A percentile compares a stretch with the other conserved stretches of the same genome.
Conservation (phyloP, 1,140 invertebrate species). For the Berghia stephanieae region DNA sequence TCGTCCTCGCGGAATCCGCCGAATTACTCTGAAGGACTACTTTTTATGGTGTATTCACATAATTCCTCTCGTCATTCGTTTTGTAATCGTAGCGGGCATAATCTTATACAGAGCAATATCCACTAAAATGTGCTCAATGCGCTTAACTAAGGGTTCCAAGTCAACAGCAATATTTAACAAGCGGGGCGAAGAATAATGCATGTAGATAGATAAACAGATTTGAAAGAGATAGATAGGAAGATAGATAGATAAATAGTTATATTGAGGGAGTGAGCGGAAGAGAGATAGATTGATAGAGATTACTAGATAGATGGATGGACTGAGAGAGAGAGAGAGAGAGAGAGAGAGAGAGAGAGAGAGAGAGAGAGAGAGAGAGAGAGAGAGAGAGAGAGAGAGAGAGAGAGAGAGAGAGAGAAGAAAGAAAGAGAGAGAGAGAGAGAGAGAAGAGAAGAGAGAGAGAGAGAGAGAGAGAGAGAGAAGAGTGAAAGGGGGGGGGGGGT, state of each 20-base stretch:
- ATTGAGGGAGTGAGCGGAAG: slow-evolving; percentile 5
- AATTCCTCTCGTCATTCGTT: no score
- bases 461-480: not conserved
- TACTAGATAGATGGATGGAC: not conserved
- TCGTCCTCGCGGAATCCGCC: no score
- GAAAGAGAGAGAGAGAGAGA: not conserved
- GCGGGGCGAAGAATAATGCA: no score
- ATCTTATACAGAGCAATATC: no score
- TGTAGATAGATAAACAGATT: not conserved
- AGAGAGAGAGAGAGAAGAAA: slow-evolving; percentile 4
- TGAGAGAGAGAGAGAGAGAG: not conserved
- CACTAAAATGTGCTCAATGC: no score
- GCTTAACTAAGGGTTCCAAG: no score
- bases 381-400: slow-evolving; percentile 9
- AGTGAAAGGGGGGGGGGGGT: slow-evolving; percentile 5
- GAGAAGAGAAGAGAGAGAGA: not conserved
- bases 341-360: not conserved
- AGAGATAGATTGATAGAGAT: slow-evolving; percentile 10
- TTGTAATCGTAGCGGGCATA: no score
- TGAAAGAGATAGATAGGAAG: slow-evolving; percentile 11
- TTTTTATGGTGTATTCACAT: no score
- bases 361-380: not conserved
- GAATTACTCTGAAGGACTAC: no score
- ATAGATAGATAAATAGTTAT: slow-evolving; percentile 15
- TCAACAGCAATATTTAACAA: no score